Evolutionary conservation across 1,140 invertebrate species (phyloP), one percentile per base, ranked within the genome.

Genomic region (Apis florea): DNA sequence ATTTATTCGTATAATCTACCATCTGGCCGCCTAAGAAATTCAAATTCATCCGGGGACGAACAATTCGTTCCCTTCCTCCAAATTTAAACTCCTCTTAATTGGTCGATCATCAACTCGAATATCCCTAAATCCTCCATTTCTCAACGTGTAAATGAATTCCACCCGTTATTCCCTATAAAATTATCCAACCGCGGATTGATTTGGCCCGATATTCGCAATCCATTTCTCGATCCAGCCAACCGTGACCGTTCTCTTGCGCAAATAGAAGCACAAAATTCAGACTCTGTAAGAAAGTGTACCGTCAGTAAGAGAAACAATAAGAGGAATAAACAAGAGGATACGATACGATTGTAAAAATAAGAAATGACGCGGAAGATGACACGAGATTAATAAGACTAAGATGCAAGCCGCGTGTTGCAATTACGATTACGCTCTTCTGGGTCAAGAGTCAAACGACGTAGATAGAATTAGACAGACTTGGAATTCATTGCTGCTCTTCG

Each of bases 361-460:
- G 66, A 80, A 21, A n/a, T n/a, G 73, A 74, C n/a, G n/a, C n/a
- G 26, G 63, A 31, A 47, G 59, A 31, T 56, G 47, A 40, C 70
- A 49, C 69, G 54, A 80, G 76, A 66, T 80, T 89, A 88, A 88
- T 87, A 79, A 79, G 74, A 86, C 79, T 88, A 72, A n/a, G 80
- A 87, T 88, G 87, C 82, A 88, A 83, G 78, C 79, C 83, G 53
- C 72, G 82, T 84, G 88, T 69, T 67, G 77, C 86, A 79, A 89
- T 89, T 90, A n/a, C 83, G 83, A 90, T 89, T 90, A 85, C 86
- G 79, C 82, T 89, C 77, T 76, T 81, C 82, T 87, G 66, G 76
- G 51, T 75, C 73, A 56, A 69, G 56, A 76, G 79, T 82, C 64
- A 82, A 82, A 76, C 56, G 73, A 66, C 49, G 24, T 19, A 12